phyloP scores from a whole-genome alignment of 2,888 invertebrate species.

The Tolmerus cingulatus region DNA sequence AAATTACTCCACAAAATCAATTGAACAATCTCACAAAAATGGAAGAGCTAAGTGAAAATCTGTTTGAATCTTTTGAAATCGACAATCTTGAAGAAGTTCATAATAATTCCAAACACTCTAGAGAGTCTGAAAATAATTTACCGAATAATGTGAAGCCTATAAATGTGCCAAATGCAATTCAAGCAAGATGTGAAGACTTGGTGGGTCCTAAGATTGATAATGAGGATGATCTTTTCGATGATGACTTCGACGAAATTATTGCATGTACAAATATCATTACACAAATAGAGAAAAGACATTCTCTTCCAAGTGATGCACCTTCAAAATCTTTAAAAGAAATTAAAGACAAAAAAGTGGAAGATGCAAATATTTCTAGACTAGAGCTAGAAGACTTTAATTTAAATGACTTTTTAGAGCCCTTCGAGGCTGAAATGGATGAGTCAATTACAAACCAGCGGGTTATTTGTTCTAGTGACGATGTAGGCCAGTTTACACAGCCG shows the following conservation, averaged over 20 bases:
- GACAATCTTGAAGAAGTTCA: conserved; percentile 18
- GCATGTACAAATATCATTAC: conserved; percentile 44
- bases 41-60: not conserved
- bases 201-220: not conserved
- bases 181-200: not conserved
- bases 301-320: not conserved
- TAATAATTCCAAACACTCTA: not conserved
- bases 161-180: not conserved
- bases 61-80: conserved; percentile 9
- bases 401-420: conserved; percentile 65
- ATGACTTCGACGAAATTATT: conserved; percentile 51
- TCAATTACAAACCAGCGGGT: not conserved
- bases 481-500: not conserved
- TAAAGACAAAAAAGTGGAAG: not conserved
- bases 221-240: conserved; percentile 48
- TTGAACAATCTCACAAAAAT: not conserved
- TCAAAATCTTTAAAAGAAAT: not conserved
- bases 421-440: conserved; percentile 58
- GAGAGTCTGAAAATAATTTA: not conserved
- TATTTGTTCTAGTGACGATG: not conserved
- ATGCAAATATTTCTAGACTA: conserved; percentile 19
- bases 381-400: conserved; percentile 63
- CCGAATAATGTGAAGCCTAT: not conserved
- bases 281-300: conserved; percentile 38
- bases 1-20: not conserved